Evolutionary conservation across 2,113 vertebrate genomes (phyloP).

Genomic region (Podarcis muralis): DNA sequence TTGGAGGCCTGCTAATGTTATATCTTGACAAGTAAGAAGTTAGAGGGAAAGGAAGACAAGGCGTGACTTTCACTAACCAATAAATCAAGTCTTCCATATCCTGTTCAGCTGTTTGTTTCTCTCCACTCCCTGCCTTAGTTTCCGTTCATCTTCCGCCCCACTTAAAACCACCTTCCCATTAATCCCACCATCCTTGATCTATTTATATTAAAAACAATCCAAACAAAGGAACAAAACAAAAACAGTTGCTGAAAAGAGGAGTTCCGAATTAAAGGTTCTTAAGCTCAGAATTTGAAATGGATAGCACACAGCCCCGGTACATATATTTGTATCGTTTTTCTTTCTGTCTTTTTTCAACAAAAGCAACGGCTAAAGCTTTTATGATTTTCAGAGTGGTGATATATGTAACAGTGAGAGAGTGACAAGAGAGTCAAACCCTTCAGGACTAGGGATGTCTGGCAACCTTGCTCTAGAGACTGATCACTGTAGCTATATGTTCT

Average conservation of each 20-base stretch:
- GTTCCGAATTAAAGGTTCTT: background rate
- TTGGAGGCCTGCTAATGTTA: background rate
- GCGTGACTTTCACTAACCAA: background rate
- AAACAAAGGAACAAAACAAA: background rate
- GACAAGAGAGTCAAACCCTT: constrained; percentile 3
- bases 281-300: background rate
- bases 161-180: background rate
- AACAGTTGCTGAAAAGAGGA: background rate
- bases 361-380: background rate
- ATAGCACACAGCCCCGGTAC: too few species aligned
- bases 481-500: constrained; percentile 3
- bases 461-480: constrained; percentile 33
- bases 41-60: background rate
- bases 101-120: background rate
- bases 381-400: background rate
- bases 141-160: background rate
- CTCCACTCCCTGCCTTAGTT: background rate
- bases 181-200: background rate
- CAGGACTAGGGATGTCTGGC: constrained; percentile 43
- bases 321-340: background rate
- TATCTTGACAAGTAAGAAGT: background rate
- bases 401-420: background rate
- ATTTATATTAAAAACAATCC: background rate
- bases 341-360: background rate
- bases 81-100: background rate